Base-by-base conservation (phyloP, 1,140 invertebrate genomes). In the Cardiocondyla obscurior region DNA sequence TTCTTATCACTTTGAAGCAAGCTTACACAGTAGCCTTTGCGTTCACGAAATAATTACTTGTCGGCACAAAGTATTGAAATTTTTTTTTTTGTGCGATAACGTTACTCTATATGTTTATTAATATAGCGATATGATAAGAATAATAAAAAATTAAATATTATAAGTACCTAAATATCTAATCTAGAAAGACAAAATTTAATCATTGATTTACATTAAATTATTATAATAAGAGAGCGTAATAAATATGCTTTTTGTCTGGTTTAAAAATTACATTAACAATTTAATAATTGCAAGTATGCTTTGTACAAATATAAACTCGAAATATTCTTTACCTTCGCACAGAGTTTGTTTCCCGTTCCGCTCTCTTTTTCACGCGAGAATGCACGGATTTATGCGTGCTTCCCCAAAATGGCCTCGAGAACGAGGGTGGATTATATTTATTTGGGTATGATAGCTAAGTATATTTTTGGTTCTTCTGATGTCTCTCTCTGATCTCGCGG, bases 381-480 rank as follows among this genome's bases (percentile, higher is more conserved):
- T 86, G 84, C 85, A 25, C 73, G 85, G 87, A 88, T 86, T 89
- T 77, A 79, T 62, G 74, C 76, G 87, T 86, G 87, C 85, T 76
- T 88, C 85, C 83, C 77, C 89, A 67, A 88, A 90, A 87, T 89
- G 87, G 85, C 87, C 87, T 91, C 83, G 74, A 90, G 86, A 82
- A 81, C 83, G 85, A 62, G 76, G 84, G 64, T 82, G 91, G 86
- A 92, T 92, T 91, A 88, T 91, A 90, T 92, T 92, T 89, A 89
- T 91, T 90, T 90, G 88, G 85, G 86, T 83, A 73, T 81, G 64
- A 65, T 57, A 81, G 79, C 83, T 91, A 90, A 89, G 84, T 89
- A 88, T 89, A 89, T 91, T 92, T 92, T 88, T 74, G 76, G 73
- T 92, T 92, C 89, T 91, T 92, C 90, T 89, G 89, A 90, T 89